phyloP scores from a whole-genome alignment of 2,113 vertebrate species.

The Callocephalon fimbriatum region DNA sequence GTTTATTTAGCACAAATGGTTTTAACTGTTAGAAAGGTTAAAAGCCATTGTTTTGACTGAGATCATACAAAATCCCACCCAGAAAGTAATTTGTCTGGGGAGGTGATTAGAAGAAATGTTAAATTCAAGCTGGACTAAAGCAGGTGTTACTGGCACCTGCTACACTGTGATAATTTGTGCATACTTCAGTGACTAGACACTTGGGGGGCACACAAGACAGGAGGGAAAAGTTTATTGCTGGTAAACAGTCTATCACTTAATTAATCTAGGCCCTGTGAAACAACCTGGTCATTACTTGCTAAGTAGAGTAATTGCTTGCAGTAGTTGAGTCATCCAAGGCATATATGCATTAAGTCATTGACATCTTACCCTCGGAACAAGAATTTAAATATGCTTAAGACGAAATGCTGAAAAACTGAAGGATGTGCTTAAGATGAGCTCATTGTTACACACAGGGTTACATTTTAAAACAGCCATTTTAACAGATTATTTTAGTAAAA shows the following conservation, averaged over 20 bases:
- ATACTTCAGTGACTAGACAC: too few species aligned
- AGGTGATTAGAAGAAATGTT: not conserved
- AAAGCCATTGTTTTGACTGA: not conserved
- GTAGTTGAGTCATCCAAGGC: not conserved
- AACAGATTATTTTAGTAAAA: not conserved
- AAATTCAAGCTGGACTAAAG: not conserved
- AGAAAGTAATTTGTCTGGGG: not conserved
- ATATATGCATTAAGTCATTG: not conserved
- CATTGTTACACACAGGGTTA: not conserved
- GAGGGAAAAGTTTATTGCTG: not conserved
- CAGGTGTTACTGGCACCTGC: not conserved
- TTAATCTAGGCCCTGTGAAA: not conserved
- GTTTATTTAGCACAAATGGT: not conserved
- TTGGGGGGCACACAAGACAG: not conserved
- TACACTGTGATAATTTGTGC: not conserved
- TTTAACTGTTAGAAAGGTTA: not conserved
- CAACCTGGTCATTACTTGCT: not conserved
- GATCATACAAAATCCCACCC: not conserved
- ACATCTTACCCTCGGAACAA: not conserved
- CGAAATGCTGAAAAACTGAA: not conserved
- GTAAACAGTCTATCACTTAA: not conserved
- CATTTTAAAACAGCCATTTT: not conserved
- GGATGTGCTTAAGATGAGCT: not conserved
- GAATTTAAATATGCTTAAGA: not conserved
- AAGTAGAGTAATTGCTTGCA: not conserved